These are phyloP conservation scores for Anodontia alba DNA, from an alignment of 2,888 invertebrate genomes.

Conservation along the genomic window DNA sequence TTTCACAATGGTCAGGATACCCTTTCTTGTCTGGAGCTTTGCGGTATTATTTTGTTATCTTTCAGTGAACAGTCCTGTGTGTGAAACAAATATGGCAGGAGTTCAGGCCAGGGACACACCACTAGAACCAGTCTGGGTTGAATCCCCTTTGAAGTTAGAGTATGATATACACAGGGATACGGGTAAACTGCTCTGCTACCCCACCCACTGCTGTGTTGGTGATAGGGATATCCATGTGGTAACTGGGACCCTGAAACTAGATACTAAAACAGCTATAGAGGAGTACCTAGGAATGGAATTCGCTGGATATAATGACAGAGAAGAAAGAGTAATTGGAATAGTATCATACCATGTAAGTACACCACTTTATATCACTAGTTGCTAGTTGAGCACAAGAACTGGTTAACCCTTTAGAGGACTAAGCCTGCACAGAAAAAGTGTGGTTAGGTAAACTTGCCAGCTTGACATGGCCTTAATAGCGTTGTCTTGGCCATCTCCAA, in stretches of 20 bases:
- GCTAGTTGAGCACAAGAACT: no score
- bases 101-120: slow-evolving; percentile 25
- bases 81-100: slow-evolving; percentile 13
- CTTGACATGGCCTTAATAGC: no score
- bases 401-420: no score
- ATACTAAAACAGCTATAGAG: slow-evolving; percentile 1
- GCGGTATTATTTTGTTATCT: no score
- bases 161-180: neutral
- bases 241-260: neutral
- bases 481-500: no score
- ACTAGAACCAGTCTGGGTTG: slow-evolving; percentile 25
- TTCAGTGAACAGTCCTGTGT: neutral
- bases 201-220: slow-evolving; percentile 30
- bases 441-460: no score
- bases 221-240: slow-evolving; percentile 28
- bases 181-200: slow-evolving; percentile 40
- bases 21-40: no score
- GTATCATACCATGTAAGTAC: slow-evolving; percentile 36
- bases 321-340: slow-evolving; percentile 60
- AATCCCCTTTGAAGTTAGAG: neutral
- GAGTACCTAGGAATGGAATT: slow-evolving; percentile 49
- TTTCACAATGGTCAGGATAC: no score
- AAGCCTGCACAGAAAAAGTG: no score
- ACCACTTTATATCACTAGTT: no score
- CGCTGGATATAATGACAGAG: slow-evolving; percentile 52